Evolutionary conservation across 2,113 vertebrate species (phyloP).

Genomic region (Mesocricetus auratus): DNA sequence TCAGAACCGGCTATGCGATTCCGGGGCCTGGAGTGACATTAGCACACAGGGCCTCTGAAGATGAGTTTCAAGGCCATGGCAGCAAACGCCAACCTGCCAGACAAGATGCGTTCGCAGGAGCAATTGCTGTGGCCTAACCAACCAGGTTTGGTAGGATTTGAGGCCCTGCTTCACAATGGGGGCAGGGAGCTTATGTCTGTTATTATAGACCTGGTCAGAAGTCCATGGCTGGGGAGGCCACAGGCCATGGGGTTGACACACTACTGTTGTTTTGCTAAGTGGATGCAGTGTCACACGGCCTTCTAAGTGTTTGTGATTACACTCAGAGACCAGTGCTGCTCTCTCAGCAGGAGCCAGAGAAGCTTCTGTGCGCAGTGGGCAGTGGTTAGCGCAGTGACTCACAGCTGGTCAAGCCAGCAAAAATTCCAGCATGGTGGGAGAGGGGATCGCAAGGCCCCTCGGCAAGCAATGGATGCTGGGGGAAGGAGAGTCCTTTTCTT

Average conservation of each 20-base stretch:
- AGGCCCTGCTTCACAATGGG: too few species aligned
- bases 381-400: background rate
- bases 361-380: background rate
- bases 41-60: background rate
- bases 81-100: background rate
- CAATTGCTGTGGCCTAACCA: background rate
- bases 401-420: background rate
- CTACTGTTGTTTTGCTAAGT: background rate
- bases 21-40: background rate
- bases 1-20: fast-evolving
- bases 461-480: too few species aligned
- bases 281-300: background rate
- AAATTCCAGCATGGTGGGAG: background rate
- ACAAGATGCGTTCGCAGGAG: background rate
- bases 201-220: background rate
- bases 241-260: background rate
- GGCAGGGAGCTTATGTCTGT: background rate
- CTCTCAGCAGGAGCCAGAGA: background rate
- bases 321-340: too few species aligned
- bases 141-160: background rate
- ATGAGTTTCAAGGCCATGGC: background rate
- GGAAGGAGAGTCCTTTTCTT: background rate
- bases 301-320: background rate
- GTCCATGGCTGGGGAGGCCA: background rate
- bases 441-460: background rate